Evolutionary conservation across 2,888 invertebrate genomes (phyloP), one percentile per base, ranked within the genome.

Genomic region (Masnerella sp.): DNA sequence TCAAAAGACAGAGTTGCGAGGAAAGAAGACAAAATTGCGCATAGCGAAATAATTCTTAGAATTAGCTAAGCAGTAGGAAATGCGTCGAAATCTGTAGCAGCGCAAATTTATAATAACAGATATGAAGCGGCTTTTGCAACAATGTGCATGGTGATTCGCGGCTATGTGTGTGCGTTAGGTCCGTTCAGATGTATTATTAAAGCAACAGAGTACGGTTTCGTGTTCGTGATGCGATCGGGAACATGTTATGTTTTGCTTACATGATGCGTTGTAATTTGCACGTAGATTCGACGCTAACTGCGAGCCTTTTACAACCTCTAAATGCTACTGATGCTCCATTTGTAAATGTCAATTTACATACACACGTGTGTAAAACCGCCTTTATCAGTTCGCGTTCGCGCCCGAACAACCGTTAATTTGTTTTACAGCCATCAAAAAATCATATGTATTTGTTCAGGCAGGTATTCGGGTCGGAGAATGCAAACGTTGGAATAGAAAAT

Each of bases 321-420:
- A 80, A 80, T 79, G 80, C 78, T 77, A 75, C 75, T 76, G 75
- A 75, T 81, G 77, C 74, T 79, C 80, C 78, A 82, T 82, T 82
- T 81, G 81, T 79, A 80, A 81, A 81, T 81, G 79, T 81, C 80
- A 81, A 81, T 80, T 81, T 81, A 80, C 75, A 80, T 77, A 77
- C 77, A 77, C 61, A 78, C 49, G 54, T 25, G 36, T 54, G 45
- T 45, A 45, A 68, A 58, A 36, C 32, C 11, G 62, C 64, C 32
- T 68, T 52, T 51, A 62, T 68, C 56, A 51, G 52, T 45, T 38
- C 43, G 17, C 34, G 20, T 62, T 56, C 43, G 43, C 64, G 51
- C 38, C 49, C 9, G 28, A 62, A 64, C 58, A 61, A 56, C 45
- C 45, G 45, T 42, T 54, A 52, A 65, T 51, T 65, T 72, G 34